Base-by-base conservation (phyloP, 2,888 invertebrate genomes). In the Latrodectus hesperus region DNA sequence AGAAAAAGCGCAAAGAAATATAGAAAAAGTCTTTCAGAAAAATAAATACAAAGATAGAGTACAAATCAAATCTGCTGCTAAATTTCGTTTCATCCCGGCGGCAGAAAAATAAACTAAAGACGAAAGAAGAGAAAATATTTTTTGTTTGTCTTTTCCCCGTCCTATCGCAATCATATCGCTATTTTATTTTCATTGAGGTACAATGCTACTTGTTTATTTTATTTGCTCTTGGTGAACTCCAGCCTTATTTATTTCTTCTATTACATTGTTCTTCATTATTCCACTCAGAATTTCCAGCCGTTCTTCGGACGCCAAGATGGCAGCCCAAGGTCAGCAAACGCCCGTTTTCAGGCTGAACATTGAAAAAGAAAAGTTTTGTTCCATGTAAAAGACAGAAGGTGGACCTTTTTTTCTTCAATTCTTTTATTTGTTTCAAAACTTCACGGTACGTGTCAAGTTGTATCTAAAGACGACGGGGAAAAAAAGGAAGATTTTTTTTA, bases 41-140 rank as follows among this genome's bases (percentile, higher is more conserved):
- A 60, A 60, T 16, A 60, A 17, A 38, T 9, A 49, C 49, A n/a
- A 67, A 38, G 65, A 75, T 68, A 76, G 60, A 75, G 82, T 75
- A 70, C 82, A 75, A 82, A 82, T 82, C 75, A 82, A 82, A 82
- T 82, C 82, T 82, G 38, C 49, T 55, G 65, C 72, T 73, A 80
- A 82, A 82, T 79, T 81, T 78, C 52, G 22, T 78, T 78, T 51
- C 17, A 65, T 67, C 52, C 70, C 78, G 11, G 22, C 55, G 26
- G 68, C 51, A 70, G 22, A 53, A 78, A 70, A 70, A 68, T 38
- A 38, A 38, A 38, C 38, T 38, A 38, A 38, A 38, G 38, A 38
- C 2, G 38, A 52, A n/a, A 52, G 26, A 26, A 22, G 17, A 14
- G 53, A 55, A 53, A 70, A 78, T 53, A 67, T 77, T 64, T 60